Evolutionary conservation across 2,113 vertebrate species (phyloP).

Genomic region (Alethe diademata): DNA sequence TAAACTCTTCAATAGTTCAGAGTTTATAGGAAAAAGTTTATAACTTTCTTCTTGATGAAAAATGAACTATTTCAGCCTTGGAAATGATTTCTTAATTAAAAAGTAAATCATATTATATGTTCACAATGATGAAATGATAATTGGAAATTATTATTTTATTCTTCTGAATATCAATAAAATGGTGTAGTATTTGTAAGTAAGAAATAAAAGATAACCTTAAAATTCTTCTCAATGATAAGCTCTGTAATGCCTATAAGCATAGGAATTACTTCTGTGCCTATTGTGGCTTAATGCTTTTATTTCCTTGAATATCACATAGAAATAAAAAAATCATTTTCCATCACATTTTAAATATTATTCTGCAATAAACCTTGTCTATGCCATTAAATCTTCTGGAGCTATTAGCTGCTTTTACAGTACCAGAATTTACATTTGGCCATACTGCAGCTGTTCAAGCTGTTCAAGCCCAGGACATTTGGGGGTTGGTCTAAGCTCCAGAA

Average conservation of each 20-base stretch:
- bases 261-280: neutral
- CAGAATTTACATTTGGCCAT: neutral
- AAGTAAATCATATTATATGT: conserved; percentile 30
- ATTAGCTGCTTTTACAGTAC: neutral
- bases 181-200: neutral
- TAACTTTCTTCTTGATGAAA: conserved; percentile 45
- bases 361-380: conserved; percentile 15
- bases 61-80: conserved; percentile 39
- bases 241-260: neutral
- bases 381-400: neutral
- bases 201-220: conserved; percentile 8
- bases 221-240: neutral
- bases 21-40: conserved; percentile 40
- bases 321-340: neutral
- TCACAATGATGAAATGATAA: conserved; percentile 45
- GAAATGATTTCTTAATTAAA: conserved; percentile 61
- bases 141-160: conserved; percentile 60
- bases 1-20: conserved; percentile 17
- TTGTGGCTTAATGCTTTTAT: conserved; percentile 35
- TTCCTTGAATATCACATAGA: neutral
- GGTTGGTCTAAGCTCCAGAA: neutral
- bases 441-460: neutral
- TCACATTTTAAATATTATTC: conserved; percentile 30
- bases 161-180: conserved; percentile 20
- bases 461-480: neutral